Conservation (phyloP, 1,140 invertebrate genomes). For the Frieseomelitta varia region DNA sequence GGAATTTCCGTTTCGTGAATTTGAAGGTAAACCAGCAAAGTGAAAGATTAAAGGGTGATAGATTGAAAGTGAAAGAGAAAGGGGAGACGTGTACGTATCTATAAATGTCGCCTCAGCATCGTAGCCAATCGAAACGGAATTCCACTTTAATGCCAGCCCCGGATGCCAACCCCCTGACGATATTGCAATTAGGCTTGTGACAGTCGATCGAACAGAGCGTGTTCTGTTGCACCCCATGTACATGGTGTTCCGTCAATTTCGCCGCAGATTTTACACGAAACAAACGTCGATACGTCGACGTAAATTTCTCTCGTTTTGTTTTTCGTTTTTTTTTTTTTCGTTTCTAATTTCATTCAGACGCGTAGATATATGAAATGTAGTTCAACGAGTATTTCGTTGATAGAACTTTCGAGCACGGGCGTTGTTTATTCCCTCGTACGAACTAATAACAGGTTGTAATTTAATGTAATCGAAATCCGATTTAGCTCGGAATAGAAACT, state of each 20-base stretch:
- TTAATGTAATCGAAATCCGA: too few relatives aligned
- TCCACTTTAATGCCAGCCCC: conserved; percentile 63
- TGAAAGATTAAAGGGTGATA: conserved; percentile 5
- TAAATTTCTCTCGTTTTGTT: background rate
- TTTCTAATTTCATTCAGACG: background rate
- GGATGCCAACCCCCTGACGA: conserved; percentile 57
- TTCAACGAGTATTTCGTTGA: too few relatives aligned
- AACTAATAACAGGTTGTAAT: too few relatives aligned
- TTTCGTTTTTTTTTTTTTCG: background rate
- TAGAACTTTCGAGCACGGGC: too few relatives aligned
- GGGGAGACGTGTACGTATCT: conserved; percentile 16
- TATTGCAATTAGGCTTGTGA: conserved; percentile 69
- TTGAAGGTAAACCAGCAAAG: background rate
- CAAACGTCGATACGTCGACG: background rate
- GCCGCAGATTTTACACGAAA: background rate
- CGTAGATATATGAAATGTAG: background rate
- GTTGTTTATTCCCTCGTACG: too few relatives aligned
- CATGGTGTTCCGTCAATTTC: conserved; percentile 4
- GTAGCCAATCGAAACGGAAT: conserved; percentile 61
- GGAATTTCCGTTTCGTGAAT: background rate
- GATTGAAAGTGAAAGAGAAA: conserved; percentile 17
- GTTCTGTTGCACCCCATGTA: conserved; percentile 42
- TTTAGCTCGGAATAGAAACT: too few relatives aligned
- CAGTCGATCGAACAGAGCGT: conserved; percentile 59
- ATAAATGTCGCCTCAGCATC: conserved; percentile 23